A percentile compares a stretch with the other conserved stretches of the same genome.
Evolutionary conservation across 2,888 invertebrate genomes (phyloP).

Genomic region (Anaspis maculata): DNA sequence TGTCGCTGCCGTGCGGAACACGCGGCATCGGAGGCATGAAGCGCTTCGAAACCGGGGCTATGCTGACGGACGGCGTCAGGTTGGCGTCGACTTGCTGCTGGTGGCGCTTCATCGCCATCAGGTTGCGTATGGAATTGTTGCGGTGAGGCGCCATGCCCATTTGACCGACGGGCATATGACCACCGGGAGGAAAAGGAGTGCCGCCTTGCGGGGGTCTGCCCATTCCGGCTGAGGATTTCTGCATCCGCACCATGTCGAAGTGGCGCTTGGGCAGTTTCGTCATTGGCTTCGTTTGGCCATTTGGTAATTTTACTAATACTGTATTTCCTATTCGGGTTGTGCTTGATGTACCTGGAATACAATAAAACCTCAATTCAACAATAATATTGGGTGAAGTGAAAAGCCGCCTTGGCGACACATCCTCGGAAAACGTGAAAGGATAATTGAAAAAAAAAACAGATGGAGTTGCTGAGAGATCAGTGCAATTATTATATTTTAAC

Average conservation of each 20-base stretch:
- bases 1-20: slow-evolving; percentile 32
- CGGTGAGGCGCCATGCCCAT: slow-evolving; percentile 6
- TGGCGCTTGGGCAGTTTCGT: slow-evolving; percentile 37
- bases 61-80: slow-evolving; percentile 45
- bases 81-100: slow-evolving; percentile 31
- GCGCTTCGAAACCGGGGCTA: slow-evolving; percentile 41
- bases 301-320: slow-evolving; percentile 41
- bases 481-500: no score
- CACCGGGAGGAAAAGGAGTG: no score
- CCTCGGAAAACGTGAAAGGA: no score
- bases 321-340: slow-evolving; percentile 38
- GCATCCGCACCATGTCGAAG: slow-evolving; percentile 39
- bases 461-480: no score
- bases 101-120: slow-evolving; percentile 19
- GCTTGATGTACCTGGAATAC: no score
- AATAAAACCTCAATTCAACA: no score
- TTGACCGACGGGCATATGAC: slow-evolving; percentile 15
- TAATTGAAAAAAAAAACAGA: no score
- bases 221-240: slow-evolving; percentile 21
- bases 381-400: no score
- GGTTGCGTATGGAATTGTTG: slow-evolving; percentile 8
- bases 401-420: no score
- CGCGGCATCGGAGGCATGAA: slow-evolving; percentile 21
- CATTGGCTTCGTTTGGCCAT: slow-evolving; percentile 42
- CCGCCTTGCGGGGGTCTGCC: slow-evolving; percentile 6